Conservation (phyloP, 2,797 vertebrate genomes). For the Poecile montanus region DNA sequence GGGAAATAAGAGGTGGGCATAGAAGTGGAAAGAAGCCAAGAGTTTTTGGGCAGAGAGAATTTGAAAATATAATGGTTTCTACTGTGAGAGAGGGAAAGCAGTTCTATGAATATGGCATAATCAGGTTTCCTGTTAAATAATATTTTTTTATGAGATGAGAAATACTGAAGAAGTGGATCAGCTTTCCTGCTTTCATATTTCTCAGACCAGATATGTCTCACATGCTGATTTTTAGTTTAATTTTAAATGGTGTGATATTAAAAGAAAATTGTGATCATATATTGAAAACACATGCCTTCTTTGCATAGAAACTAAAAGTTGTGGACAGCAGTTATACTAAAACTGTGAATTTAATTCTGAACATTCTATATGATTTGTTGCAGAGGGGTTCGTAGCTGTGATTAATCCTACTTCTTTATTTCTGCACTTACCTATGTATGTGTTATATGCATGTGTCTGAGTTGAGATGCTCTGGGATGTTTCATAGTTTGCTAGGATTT, state of each 20-base stretch:
- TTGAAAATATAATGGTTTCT: neutral
- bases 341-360: neutral
- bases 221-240: neutral
- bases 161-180: neutral
- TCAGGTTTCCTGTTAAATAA: neutral
- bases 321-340: neutral
- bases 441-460: neutral
- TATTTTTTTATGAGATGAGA: neutral
- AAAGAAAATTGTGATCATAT: neutral
- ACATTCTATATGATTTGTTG: neutral
- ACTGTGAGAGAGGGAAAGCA: neutral
- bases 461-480: neutral
- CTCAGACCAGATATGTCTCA: neutral
- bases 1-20: neutral
- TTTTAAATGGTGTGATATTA: neutral
- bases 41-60: neutral
- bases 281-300: neutral
- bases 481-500: neutral
- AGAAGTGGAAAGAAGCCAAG: neutral
- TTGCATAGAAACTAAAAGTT: neutral
- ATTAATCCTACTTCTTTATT: neutral
- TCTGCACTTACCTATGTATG: neutral
- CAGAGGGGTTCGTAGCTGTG: neutral
- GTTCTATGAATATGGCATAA: neutral
- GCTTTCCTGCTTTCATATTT: neutral